Evolutionary conservation across 2,888 invertebrate genomes (phyloP).

Genomic region (Deilephila elpenor): DNA sequence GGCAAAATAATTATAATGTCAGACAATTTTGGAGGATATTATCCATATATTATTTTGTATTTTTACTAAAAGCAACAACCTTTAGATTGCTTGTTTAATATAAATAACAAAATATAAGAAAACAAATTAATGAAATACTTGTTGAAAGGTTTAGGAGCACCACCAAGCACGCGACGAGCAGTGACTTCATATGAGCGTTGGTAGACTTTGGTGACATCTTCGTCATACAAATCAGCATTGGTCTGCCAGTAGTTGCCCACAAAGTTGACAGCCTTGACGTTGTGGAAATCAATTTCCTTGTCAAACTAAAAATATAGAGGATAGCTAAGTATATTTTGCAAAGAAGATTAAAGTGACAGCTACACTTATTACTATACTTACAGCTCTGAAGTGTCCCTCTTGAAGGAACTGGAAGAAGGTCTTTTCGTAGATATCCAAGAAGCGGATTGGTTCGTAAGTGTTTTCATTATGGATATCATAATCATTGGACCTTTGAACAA

Average conservation of each 20-base stretch:
- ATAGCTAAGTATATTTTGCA: not conserved
- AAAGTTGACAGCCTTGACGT: slow-evolving; percentile 79
- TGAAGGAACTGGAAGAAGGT: slow-evolving; percentile 78
- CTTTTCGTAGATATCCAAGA: slow-evolving; percentile 86
- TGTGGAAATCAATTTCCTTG: slow-evolving; percentile 63
- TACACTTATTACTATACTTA: slow-evolving; percentile 47
- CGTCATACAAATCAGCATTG: slow-evolving; percentile 78
- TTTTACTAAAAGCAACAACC: no score
- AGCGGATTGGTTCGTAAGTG: slow-evolving; percentile 73
- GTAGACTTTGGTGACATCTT: slow-evolving; percentile 59
- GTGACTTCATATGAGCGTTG: slow-evolving; percentile 85
- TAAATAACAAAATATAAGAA: not conserved
- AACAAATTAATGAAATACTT: slow-evolving; percentile 51
- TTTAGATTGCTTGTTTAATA: not conserved
- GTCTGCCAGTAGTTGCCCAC: slow-evolving; percentile 85
- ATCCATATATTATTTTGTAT: not conserved
- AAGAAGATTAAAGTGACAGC: no score
- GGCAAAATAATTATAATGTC: slow-evolving; percentile 37
- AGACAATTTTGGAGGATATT: not conserved
- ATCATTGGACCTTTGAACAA: slow-evolving; percentile 84
- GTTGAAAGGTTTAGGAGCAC: slow-evolving; percentile 52
- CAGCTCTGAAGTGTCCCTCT: slow-evolving; percentile 85
- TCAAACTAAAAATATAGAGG: slow-evolving; percentile 58
- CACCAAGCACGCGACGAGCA: slow-evolving; percentile 76
- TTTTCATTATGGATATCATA: slow-evolving; percentile 84